Base-by-base conservation (phyloP, 2,888 invertebrate genomes). In the Crepidodera aurea region DNA sequence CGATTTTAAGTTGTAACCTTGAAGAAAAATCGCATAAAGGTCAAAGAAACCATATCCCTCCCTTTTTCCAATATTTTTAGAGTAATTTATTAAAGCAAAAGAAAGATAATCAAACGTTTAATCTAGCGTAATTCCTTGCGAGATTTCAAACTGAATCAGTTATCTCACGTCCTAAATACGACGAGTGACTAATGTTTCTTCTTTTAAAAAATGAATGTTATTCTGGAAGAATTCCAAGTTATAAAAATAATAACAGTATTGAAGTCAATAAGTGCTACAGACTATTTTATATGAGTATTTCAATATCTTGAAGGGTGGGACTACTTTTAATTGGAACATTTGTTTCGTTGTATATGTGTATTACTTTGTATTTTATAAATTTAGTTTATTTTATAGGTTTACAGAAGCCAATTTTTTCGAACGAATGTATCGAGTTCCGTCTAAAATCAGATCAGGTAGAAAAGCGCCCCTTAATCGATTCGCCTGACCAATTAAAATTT, bases 121-220 rank as follows among this genome's bases (percentile, higher is more conserved):
- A 51, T 51, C 51, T 42, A 42, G 42, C 42, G 42, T 42, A 42
- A 42, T 42, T 42, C 42, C 42, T 13, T 42, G 42, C 8, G 15
- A 16, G 42, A 15, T 15, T 42, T 42, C 42, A 42, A 42, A 42
- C 18, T 16, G 29, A 27, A 48, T 27, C 48, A 13, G 48, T 48
- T n/a, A 48, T 48, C 27, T 48, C 48, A 48, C 48, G 48, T 48
- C 27, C 29, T 12, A 48, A 48, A 48, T 19, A 13, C 48, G 27
- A 48, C 48, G 48, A 48, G 48, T 48, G 48, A 48, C 48, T 48
- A 48, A 48, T 48, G 29, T 48, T 12, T 27, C 13, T 10, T 48
- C 48, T 27, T 22, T 48, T 27, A 48, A 48, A 48, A 48, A 48
- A 48, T 25, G 48, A 48, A 48, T 27, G 12, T 48, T 48, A 13